Evolutionary conservation across 2,113 vertebrate genomes (phyloP), one percentile per base, ranked within the genome.

Genomic region (Callionymus lyra): DNA sequence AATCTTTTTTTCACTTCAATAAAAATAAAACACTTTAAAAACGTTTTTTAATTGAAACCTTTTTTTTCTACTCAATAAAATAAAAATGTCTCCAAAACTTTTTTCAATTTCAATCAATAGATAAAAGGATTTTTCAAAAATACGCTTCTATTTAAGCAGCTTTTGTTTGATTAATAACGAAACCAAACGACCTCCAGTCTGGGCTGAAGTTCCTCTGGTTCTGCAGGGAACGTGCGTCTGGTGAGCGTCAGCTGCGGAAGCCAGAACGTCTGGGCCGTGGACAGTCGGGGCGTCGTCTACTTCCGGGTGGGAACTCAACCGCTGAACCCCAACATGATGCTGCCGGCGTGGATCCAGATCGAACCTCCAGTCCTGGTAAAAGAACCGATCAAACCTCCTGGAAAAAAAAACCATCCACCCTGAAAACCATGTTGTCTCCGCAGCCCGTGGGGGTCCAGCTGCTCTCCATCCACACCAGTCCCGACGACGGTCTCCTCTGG

Each of bases 251-350:
- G 91, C 9, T 99, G 95, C 44, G 94, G 95, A 41, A 89, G 89
- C 65, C 93, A 98, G 81, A 89, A 97, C 12, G 82, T 99, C 43
- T 99, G 95, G 95, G 94, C 92, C 6, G 91, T 92, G 53, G 95
- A 99, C 59, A 77, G 76, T 38, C 85, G 76, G 31, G 95, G 95
- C 9, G 81, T 90, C 0, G 79, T 99, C 54, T 93, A 97, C 80
- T 99, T 98, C 81, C 86, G 95, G 8, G 93, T 99, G 0, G 95
- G 95, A 56, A 99, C 93, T 6, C 95, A 98, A 21, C 95, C 94
- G 2, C 66, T 99, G 38, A 98, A 99, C 66, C 90, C 94, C 1
- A 99, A 88, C 63, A 87, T 98, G 86, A 99, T 99, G 95, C 86
- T 99, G 38, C 95, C 95, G 0, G 95, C 95, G 0, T 99, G 95